Percentiles rank a stretch among this genome's conserved stretches.
phyloP scores from a whole-genome alignment of 2,888 invertebrate genomes.

The Bugula neritina region DNA sequence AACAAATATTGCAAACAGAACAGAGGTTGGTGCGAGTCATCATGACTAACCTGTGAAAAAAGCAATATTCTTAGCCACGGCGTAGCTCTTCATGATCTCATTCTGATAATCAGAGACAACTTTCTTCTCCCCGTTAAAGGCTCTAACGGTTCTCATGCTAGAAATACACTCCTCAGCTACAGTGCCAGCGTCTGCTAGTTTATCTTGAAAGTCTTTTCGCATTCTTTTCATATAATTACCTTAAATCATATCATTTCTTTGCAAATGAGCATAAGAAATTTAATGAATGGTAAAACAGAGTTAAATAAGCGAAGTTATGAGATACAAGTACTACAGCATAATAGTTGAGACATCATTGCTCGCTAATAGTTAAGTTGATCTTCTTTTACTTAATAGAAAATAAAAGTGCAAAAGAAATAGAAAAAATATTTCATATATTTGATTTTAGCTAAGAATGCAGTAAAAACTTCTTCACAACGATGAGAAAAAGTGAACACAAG shows the following conservation, averaged over 20 bases:
- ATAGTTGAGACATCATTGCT: not conserved
- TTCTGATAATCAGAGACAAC: constrained; percentile 35
- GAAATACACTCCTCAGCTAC: constrained; percentile 48
- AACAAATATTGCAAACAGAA: not conserved
- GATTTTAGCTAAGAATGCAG: too few relatives aligned
- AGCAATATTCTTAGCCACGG: constrained; percentile 44
- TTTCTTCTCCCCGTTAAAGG: constrained; percentile 46
- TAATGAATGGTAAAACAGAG: not conserved
- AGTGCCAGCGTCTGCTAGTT: constrained; percentile 47
- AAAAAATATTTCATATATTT: too few relatives aligned
- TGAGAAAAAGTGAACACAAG: too few relatives aligned
- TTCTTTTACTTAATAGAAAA: too few relatives aligned
- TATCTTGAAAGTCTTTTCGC: constrained; percentile 46
- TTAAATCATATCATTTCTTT: constrained; percentile 29
- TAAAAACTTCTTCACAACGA: too few relatives aligned
- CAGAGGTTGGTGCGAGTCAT: too few relatives aligned
- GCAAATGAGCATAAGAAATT: not conserved
- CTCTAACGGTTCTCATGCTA: constrained; percentile 47
- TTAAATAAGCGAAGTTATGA: constrained; percentile 19
- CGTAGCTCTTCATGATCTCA: constrained; percentile 44
- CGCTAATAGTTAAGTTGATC: not conserved
- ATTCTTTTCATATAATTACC: constrained; percentile 45
- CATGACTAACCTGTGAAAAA: constrained; percentile 42
- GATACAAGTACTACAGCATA: not conserved
- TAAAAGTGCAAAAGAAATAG: too few relatives aligned